Conservation (phyloP, 2,113 vertebrate genomes). For the Gnathonemus longibarbis region DNA sequence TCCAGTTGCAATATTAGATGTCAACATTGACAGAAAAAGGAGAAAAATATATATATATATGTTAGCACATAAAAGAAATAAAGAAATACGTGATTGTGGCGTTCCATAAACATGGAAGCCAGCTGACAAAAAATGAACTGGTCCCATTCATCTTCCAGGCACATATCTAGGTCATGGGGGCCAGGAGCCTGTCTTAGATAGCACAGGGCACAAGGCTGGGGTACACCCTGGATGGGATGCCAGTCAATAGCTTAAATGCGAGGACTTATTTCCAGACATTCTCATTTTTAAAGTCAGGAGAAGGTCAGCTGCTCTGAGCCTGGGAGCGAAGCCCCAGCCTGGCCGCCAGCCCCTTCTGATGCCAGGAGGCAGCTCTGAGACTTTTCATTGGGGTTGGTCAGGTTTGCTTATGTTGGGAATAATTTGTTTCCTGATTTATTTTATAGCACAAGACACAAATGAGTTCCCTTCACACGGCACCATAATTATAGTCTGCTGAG, state of each 20-base stretch:
- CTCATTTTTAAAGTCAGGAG: neutral
- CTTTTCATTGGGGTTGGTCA: neutral
- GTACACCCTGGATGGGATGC: neutral
- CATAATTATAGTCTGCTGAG: neutral
- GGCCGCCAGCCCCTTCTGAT: neutral
- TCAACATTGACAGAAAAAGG: neutral
- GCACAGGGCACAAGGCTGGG: neutral
- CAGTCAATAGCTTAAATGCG: neutral
- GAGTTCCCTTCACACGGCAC: neutral
- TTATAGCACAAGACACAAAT: constrained; percentile 5
- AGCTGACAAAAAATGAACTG: neutral
- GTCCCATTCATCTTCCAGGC: neutral
- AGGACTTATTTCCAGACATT: neutral
- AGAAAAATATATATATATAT: neutral
- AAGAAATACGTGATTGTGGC: neutral
- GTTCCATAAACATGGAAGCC: neutral
- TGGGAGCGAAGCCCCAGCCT: neutral
- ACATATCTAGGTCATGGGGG: neutral
- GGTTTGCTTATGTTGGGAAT: neutral
- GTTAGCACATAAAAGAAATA: neutral
- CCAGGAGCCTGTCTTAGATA: neutral
- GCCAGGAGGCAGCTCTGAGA: neutral
- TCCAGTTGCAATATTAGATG: neutral
- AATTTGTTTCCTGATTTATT: neutral
- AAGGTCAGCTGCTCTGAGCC: neutral